Conservation (phyloP, 1,140 invertebrate genomes). For the Eufriesea mexicana region DNA sequence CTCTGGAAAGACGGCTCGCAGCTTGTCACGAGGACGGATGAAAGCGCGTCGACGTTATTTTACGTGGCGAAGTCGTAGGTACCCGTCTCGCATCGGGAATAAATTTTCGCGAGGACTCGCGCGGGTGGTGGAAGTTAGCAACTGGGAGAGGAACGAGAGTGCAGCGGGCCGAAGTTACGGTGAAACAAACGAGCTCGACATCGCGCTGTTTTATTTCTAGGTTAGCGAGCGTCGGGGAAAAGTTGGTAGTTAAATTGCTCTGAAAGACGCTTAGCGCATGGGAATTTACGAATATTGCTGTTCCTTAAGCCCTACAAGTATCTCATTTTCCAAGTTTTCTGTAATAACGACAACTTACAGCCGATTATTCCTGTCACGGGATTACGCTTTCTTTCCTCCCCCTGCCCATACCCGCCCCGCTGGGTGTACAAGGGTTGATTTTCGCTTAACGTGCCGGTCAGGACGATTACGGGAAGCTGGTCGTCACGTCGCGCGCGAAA, state of each 20-base stretch:
- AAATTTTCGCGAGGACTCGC: slow-evolving; percentile 5
- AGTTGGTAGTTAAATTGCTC: slow-evolving; percentile 61
- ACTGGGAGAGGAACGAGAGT: background rate
- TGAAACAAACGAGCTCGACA: slow-evolving; percentile 45
- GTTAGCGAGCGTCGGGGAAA: slow-evolving; percentile 43
- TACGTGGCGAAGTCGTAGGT: background rate
- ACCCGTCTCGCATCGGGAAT: slow-evolving; percentile 1
- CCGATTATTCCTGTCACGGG: slow-evolving; percentile 22
- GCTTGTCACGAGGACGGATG: background rate
- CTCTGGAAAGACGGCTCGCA: background rate
- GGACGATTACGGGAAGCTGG: background rate
- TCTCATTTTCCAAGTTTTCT: slow-evolving; percentile 39
- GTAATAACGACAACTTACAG: slow-evolving; percentile 35
- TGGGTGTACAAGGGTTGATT: background rate
- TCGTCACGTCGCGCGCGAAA: background rate
- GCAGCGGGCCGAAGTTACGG: slow-evolving; percentile 14
- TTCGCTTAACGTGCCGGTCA: background rate
- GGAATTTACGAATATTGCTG: slow-evolving; percentile 62
- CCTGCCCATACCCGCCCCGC: background rate
- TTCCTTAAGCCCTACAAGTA: slow-evolving; percentile 53
- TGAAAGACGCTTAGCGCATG: slow-evolving; percentile 57
- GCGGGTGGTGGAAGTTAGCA: background rate
- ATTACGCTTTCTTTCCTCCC: background rate
- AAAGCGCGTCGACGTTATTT: background rate
- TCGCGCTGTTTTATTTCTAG: slow-evolving; percentile 53